Evolutionary conservation across 2,797 vertebrate genomes (phyloP).

Genomic region (Streptopelia turtur): DNA sequence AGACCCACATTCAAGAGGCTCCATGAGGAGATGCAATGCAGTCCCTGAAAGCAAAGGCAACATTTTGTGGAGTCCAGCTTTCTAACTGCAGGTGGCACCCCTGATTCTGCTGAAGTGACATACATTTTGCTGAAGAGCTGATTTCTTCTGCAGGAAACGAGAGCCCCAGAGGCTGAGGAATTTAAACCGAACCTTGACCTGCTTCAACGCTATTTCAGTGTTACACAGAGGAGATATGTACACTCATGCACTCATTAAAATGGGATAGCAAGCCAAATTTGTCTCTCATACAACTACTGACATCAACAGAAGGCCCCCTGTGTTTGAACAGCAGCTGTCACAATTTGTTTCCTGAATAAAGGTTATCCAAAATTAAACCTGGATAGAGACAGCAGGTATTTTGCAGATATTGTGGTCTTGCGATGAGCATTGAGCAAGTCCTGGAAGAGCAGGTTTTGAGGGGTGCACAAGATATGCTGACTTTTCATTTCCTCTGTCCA

Average conservation of each 20-base stretch:
- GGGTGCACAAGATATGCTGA: not conserved
- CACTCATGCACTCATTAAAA: slow-evolving; percentile 13
- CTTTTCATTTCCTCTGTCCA: not conserved
- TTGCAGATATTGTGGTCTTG: not conserved
- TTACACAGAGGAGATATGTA: not conserved
- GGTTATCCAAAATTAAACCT: slow-evolving; percentile 35
- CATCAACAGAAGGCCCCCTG: slow-evolving; percentile 31
- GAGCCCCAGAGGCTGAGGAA: not conserved
- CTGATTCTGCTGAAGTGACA: not conserved
- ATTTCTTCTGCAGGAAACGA: slow-evolving; percentile 19
- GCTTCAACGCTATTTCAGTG: slow-evolving; percentile 9
- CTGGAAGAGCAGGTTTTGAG: not conserved
- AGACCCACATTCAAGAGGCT: not conserved
- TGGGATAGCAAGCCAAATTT: slow-evolving; percentile 6
- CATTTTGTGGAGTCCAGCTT: not conserved
- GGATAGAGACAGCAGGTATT: not conserved
- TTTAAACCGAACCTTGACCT: slow-evolving; percentile 51
- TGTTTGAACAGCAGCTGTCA: slow-evolving; percentile 54
- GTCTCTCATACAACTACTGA: not conserved
- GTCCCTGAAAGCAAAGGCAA: not conserved
- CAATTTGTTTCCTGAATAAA: slow-evolving; percentile 37
- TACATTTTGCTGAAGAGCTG: slow-evolving; percentile 20
- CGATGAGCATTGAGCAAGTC: not conserved
- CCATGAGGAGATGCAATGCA: not conserved
- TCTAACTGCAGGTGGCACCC: slow-evolving; percentile 28